Conservation (phyloP, 2,888 invertebrate genomes). For the Icerya purchasi region DNA sequence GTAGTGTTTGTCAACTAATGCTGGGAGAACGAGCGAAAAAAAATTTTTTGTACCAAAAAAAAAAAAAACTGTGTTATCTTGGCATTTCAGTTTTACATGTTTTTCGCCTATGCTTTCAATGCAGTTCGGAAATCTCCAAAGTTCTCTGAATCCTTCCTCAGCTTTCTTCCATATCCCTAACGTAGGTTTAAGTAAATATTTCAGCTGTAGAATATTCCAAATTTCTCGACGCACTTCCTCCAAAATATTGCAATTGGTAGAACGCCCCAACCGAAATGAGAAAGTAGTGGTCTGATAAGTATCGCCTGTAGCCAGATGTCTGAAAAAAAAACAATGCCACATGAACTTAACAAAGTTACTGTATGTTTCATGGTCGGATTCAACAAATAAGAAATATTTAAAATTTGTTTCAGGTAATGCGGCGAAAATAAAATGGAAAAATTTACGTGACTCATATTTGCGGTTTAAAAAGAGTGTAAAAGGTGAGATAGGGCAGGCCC, state of each 20-base stretch:
- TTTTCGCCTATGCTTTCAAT: slow-evolving; percentile 10
- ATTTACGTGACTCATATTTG: not conserved
- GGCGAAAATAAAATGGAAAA: not conserved
- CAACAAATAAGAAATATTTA: not conserved
- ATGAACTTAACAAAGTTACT: not conserved
- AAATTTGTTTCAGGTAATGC: not conserved
- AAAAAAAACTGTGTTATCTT: slow-evolving; percentile 6
- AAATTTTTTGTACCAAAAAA: slow-evolving; percentile 10
- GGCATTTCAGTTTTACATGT: slow-evolving; percentile 8
- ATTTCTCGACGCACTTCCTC: not conserved
- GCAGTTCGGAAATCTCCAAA: slow-evolving; percentile 12
- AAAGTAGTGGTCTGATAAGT: not conserved
- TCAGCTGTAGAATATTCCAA: not conserved
- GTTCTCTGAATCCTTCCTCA: not conserved
- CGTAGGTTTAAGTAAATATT: not conserved
- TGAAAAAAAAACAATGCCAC: not conserved
- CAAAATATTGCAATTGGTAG: not conserved
- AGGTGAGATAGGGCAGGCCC: not conserved
- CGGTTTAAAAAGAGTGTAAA: not conserved
- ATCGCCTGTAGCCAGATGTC: not conserved
- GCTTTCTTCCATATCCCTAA: not conserved
- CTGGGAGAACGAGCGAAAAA: slow-evolving; percentile 11
- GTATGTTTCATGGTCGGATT: not conserved
- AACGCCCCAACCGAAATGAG: not conserved
- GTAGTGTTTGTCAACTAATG: slow-evolving; percentile 11